A percentile compares a stretch with the other conserved stretches of the same genome.
phyloP scores from a whole-genome alignment of 2,888 invertebrate species.

The Brachycybe producta region DNA sequence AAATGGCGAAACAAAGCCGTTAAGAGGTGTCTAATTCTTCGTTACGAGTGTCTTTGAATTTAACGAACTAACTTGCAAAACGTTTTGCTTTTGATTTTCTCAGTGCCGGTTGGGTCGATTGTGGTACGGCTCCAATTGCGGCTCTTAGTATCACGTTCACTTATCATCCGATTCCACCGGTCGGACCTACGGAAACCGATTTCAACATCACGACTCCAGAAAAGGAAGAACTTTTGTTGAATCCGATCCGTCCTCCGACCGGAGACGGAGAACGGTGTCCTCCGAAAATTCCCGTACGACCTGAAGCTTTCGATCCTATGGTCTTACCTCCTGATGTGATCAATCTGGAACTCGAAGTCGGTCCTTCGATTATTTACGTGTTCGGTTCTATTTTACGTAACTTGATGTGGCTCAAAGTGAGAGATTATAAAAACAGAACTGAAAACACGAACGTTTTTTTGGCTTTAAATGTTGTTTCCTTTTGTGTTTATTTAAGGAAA shows the following conservation, averaged over 20 bases:
- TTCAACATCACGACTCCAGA: slow-evolving; percentile 88
- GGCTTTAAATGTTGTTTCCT: slow-evolving; percentile 6
- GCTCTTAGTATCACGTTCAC: slow-evolving; percentile 79
- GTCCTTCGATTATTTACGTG: slow-evolving; percentile 77
- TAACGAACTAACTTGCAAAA: not conserved
- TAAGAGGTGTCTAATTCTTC: slow-evolving; percentile 39
- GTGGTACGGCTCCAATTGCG: slow-evolving; percentile 90
- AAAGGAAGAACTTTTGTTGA: slow-evolving; percentile 79
- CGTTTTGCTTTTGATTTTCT: slow-evolving; percentile 10
- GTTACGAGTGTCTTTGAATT: too few species aligned
- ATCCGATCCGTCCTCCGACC: slow-evolving; percentile 77
- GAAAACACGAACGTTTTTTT: not conserved
- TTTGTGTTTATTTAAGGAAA: slow-evolving; percentile 50
- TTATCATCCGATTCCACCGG: slow-evolving; percentile 81
- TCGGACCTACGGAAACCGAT: slow-evolving; percentile 66
- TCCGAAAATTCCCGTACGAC: slow-evolving; percentile 3
- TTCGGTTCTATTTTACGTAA: slow-evolving; percentile 84
- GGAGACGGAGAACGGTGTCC: slow-evolving; percentile 12
- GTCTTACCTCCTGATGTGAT: slow-evolving; percentile 76
- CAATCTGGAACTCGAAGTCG: slow-evolving; percentile 82
- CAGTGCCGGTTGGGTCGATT: slow-evolving; percentile 77
- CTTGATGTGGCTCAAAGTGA: slow-evolving; percentile 68
- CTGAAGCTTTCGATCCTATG: slow-evolving; percentile 61
- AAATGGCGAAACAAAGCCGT: slow-evolving; percentile 71
- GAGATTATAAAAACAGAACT: not conserved